phyloP scores from a whole-genome alignment of 37 sponge, comb jelly and placozoan genomes.

The Chondrosia reniformis region DNA sequence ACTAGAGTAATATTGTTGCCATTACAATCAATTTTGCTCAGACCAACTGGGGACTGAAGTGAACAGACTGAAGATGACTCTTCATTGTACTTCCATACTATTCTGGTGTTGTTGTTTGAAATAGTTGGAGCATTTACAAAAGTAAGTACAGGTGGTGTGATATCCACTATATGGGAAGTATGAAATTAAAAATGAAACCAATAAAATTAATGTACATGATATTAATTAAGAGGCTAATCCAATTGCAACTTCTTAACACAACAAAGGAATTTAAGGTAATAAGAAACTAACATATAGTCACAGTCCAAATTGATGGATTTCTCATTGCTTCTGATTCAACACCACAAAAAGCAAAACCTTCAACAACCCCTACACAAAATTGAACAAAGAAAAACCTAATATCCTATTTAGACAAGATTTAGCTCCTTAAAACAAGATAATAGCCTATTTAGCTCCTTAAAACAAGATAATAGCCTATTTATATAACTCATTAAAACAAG shows the following conservation, averaged over 20 bases:
- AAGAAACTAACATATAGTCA: not conserved
- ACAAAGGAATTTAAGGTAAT: not conserved
- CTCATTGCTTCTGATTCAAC: not conserved
- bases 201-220: too few species aligned
- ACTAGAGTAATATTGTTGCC: not conserved
- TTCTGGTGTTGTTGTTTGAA: not conserved
- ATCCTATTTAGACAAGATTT: too few species aligned
- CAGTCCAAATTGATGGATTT: not conserved
- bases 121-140: not conserved
- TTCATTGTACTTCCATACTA: not conserved
- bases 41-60: not conserved
- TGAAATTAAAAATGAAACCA: not conserved
- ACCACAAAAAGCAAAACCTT: not conserved
- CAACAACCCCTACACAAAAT: not conserved
- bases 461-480: too few species aligned
- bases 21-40: not conserved
- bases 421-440: too few species aligned
- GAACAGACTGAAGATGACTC: not conserved
- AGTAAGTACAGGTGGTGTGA: not conserved
- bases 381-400: too few species aligned
- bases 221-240: not conserved
- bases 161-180: not conserved
- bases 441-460: too few species aligned
- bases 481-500: too few species aligned
- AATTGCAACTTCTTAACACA: not conserved